Evolutionary conservation across 2,888 invertebrate genomes (phyloP), one percentile per base, ranked within the genome.

Genomic region (Crocallis elinguaria): DNA sequence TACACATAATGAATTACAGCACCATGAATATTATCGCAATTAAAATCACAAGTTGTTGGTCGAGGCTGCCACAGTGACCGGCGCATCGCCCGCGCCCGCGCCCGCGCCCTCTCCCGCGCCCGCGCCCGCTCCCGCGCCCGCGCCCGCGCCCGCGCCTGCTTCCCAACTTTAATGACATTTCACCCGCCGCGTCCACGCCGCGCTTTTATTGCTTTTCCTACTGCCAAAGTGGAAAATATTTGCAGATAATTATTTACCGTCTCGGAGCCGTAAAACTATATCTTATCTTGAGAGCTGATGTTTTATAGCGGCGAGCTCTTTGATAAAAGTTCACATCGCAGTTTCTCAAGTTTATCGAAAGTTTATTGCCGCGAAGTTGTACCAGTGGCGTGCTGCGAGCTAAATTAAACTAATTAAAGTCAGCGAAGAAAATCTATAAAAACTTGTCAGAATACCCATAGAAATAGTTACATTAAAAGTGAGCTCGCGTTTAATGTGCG

Each of bases 11-110:
- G 39, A 51, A 56, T 49, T 37, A 35, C 44, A 51, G 48, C 54
- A 51, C 50, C 37, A 53, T 51, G 60, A 45, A 52, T 57, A 58
- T 45, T 48, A 41, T 53, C 45, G 33, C 55, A 57, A 60, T 63
- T 58, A 56, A 60, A 60, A 56, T 58, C 51, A 29, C 36, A 57
- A 60, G 50, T 52, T 39, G 49, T 46, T 42, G 50, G n/a, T 17
- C 41, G 50, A 45, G 30, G 53, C 36, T 32, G 50, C 45, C 11
- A 5, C 12, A 12, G 11, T 6, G 11, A 4, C 11, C 4, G 29
- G 3, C 5, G 4, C n/a, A n/a, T n/a, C n/a, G n/a, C n/a, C n/a
- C n/a, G n/a, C n/a, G n/a, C n/a, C n/a, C n/a, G n/a, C n/a, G n/a
- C n/a, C n/a, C n/a, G n/a, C n/a, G n/a, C n/a, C n/a, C n/a, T n/a